A percentile compares a stretch with the other conserved stretches of the same genome.
Evolutionary conservation across 2,888 invertebrate species (phyloP).

Genomic region (Pristionchus exspectatus): DNA sequence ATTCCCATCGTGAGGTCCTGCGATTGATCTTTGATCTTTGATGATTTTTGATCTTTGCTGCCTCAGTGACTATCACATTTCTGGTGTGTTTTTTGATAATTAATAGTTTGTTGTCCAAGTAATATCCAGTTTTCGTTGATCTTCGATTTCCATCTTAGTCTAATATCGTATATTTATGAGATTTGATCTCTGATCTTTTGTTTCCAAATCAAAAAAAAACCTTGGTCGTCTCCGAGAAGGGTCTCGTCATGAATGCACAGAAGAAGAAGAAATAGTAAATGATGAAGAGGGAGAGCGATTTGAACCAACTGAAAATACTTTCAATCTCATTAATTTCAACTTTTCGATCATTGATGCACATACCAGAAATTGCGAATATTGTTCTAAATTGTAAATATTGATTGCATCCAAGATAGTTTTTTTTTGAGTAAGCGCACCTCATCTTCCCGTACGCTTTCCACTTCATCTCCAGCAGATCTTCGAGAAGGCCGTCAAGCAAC

Average conservation of each 20-base stretch:
- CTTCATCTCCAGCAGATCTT: slow-evolving; percentile 96
- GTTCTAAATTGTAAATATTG: too few relatives aligned
- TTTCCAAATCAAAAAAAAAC: slow-evolving; percentile 49
- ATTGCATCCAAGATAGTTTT: too few relatives aligned
- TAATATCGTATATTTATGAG: too few relatives aligned
- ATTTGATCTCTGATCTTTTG: not conserved
- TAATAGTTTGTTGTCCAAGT: too few relatives aligned
- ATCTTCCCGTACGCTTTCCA: slow-evolving; percentile 96
- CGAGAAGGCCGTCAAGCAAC: slow-evolving; percentile 92
- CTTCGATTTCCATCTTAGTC: too few relatives aligned
- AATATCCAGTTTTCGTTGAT: too few relatives aligned
- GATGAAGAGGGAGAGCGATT: slow-evolving; percentile 90
- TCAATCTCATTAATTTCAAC: too few relatives aligned
- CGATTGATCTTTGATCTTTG: not conserved
- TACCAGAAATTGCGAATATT: too few relatives aligned
- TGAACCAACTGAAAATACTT: slow-evolving; percentile 67
- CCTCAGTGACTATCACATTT: too few relatives aligned
- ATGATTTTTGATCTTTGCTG: not conserved
- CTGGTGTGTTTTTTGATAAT: too few relatives aligned
- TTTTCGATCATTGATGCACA: too few relatives aligned
- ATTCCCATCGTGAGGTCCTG: slow-evolving; percentile 56
- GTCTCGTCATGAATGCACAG: slow-evolving; percentile 91
- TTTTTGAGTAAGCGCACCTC: slow-evolving; percentile 80
- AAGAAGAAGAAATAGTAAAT: slow-evolving; percentile 92
- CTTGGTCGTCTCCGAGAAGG: slow-evolving; percentile 72